phyloP scores from a whole-genome alignment of 2,113 vertebrate species.

The Oplegnathus fasciatus region DNA sequence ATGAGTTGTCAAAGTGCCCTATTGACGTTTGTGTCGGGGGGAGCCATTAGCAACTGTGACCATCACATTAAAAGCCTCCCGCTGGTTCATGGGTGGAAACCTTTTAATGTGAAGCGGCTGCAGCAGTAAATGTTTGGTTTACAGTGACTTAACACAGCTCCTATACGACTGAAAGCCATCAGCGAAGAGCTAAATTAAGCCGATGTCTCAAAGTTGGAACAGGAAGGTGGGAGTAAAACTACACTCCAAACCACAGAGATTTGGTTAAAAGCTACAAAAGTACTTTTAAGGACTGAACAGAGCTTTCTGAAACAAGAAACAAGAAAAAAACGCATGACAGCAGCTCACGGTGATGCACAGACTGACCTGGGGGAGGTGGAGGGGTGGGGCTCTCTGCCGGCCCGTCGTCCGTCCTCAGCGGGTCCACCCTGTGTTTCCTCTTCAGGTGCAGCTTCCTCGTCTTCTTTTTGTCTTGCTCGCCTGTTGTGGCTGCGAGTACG shows the following conservation, averaged over 20 bases:
- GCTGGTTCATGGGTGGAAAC: not conserved
- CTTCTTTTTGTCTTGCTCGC: conserved; percentile 88
- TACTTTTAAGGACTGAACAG: not conserved
- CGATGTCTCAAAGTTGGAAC: not conserved
- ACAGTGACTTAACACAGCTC: not conserved
- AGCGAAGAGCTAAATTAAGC: too few species aligned
- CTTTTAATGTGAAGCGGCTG: not conserved
- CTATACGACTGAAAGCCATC: not conserved
- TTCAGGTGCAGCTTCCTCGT: conserved; percentile 89
- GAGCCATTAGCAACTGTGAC: too few species aligned
- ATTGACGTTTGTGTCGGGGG: not conserved
- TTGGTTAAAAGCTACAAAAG: not conserved
- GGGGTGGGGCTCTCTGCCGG: conserved; percentile 73
- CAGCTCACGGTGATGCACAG: not conserved
- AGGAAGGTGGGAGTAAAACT: not conserved
- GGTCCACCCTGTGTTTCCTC: conserved; percentile 92
- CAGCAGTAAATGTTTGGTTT: not conserved
- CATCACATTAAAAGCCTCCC: too few species aligned
- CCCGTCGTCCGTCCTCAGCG: conserved; percentile 82
- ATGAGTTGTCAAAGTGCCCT: not conserved
- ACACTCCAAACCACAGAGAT: not conserved
- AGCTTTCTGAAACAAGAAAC: too few species aligned
- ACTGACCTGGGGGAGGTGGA: conserved; percentile 79
- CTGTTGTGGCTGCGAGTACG: conserved; percentile 50
- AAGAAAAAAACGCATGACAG: not conserved